phyloP scores from a whole-genome alignment of 2,888 invertebrate species.

The Chrysodeixis includens region DNA sequence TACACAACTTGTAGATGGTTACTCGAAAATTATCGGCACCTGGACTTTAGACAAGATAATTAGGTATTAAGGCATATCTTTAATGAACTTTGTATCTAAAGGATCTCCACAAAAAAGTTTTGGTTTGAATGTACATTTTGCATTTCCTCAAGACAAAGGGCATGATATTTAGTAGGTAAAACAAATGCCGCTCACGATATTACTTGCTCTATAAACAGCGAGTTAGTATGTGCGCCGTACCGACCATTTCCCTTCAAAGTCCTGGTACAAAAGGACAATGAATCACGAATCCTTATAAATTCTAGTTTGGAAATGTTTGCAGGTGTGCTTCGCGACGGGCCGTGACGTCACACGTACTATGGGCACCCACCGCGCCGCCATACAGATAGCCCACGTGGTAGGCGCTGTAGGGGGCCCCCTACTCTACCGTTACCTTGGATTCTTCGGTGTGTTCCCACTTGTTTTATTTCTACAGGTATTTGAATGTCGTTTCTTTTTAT shows the following conservation, averaged over 20 bases:
- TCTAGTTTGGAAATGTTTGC: constrained; percentile 53
- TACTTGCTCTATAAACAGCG: background rate
- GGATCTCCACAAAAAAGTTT: too few species aligned
- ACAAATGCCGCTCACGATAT: too few species aligned
- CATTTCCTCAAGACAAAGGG: too few species aligned
- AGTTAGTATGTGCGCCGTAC: background rate
- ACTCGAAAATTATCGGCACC: too few species aligned
- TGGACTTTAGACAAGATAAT: too few species aligned
- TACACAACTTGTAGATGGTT: too few species aligned
- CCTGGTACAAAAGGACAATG: background rate
- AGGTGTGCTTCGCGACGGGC: constrained; percentile 85
- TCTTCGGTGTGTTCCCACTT: constrained; percentile 93
- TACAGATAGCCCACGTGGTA: constrained; percentile 83
- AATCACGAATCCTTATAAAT: constrained; percentile 33
- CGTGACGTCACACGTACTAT: constrained; percentile 88
- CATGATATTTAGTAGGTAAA: too few species aligned
- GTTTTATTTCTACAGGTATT: constrained; percentile 86
- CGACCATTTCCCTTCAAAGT: background rate
- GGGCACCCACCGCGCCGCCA: constrained; percentile 89
- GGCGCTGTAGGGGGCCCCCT: constrained; percentile 94
- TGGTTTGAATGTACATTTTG: too few species aligned
- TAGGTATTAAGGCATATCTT: too few species aligned
- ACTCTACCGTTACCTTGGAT: constrained; percentile 91
- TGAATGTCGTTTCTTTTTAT: constrained; percentile 59
- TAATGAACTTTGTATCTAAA: too few species aligned